A percentile compares a stretch with the other conserved stretches of the same genome.
Conservation (phyloP, 2,888 invertebrate genomes). For the Rhagophthalmus giganteus region DNA sequence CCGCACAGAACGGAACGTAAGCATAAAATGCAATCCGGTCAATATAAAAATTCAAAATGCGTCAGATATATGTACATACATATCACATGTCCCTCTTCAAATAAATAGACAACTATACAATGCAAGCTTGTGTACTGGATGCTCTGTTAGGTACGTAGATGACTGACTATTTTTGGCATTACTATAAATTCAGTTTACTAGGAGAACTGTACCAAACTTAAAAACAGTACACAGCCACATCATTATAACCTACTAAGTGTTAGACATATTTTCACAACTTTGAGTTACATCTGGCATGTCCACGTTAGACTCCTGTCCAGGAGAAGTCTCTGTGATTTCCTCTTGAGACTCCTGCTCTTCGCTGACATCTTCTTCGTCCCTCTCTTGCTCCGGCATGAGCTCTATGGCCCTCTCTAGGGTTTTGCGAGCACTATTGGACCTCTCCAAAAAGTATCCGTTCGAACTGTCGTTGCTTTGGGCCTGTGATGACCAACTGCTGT, state of each 20-base stretch:
- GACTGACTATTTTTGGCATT: constrained; percentile 9
- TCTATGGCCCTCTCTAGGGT: constrained; percentile 80
- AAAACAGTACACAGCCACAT: constrained; percentile 18
- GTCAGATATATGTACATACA: constrained; percentile 52
- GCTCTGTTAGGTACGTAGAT: constrained; percentile 21
- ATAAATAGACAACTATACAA: constrained; percentile 41
- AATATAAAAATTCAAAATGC: constrained; percentile 53
- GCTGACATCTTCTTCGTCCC: constrained; percentile 49
- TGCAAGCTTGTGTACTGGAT: constrained; percentile 24
- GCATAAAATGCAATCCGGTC: constrained; percentile 50
- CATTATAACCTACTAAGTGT: constrained; percentile 34
- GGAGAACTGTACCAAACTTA: no score
- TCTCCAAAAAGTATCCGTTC: constrained; percentile 91
- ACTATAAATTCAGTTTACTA: constrained; percentile 6
- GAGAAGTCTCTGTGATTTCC: constrained; percentile 41
- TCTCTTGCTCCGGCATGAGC: constrained; percentile 67
- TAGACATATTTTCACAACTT: constrained; percentile 39
- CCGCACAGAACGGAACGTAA: constrained; percentile 40
- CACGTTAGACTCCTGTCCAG: constrained; percentile 36
- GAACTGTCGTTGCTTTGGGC: constrained; percentile 94
- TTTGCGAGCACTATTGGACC: constrained; percentile 90
- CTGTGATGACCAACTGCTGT: constrained; percentile 92
- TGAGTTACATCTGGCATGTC: constrained; percentile 49
- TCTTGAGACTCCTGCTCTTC: constrained; percentile 52
- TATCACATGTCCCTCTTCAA: constrained; percentile 52